Conservation (phyloP, 2,888 invertebrate species). For the Pyrrhia umbra region DNA sequence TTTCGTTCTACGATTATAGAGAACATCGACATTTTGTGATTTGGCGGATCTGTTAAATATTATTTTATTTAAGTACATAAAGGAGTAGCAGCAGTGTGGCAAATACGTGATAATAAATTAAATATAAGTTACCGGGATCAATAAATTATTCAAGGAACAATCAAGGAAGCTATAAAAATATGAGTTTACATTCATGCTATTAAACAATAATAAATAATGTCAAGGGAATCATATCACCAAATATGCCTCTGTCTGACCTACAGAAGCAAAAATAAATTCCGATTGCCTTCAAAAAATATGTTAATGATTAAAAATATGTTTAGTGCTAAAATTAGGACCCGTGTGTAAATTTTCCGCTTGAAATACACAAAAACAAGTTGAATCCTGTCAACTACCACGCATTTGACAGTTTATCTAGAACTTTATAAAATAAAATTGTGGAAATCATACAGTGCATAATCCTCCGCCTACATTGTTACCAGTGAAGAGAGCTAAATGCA, state of each 20-base stretch:
- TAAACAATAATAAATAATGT: neutral
- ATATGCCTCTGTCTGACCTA: neutral
- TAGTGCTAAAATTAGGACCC: neutral
- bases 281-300: neutral
- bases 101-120: no score
- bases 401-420: slow-evolving; percentile 2
- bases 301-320: neutral
- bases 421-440: slow-evolving; percentile 12
- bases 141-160: no score
- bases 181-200: no score
- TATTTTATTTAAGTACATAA: neutral
- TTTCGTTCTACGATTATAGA: slow-evolving; percentile 18
- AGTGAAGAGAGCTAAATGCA: slow-evolving; percentile 17
- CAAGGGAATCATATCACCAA: neutral
- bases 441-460: slow-evolving; percentile 32
- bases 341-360: neutral
- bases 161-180: no score
- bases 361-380: slow-evolving; percentile 23
- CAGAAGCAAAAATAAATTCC: neutral
- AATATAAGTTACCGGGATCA: no score
- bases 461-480: slow-evolving; percentile 39
- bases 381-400: slow-evolving; percentile 48
- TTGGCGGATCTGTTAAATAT: slow-evolving; percentile 1
- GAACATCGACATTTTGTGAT: slow-evolving; percentile 20
- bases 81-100: no score